Evolutionary conservation across 2,113 vertebrate species (phyloP).

Genomic region (Cardinalis cardinalis): DNA sequence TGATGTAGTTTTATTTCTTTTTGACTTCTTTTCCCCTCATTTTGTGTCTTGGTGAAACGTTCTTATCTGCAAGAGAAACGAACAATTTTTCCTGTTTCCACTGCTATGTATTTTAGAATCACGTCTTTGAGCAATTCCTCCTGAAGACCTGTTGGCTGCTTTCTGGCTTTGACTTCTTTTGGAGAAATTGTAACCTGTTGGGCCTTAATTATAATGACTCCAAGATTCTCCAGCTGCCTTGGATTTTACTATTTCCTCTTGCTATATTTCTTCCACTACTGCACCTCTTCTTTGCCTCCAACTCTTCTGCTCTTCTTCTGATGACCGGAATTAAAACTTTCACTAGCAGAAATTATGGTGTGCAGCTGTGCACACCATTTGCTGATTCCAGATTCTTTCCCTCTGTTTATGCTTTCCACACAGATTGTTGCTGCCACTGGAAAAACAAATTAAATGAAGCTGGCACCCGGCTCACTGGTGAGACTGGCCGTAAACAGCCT

Average conservation of each 20-base stretch:
- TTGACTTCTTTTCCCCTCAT: accelerated
- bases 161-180: constrained; percentile 1
- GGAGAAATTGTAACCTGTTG: constrained; percentile 45
- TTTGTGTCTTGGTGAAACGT: not conserved
- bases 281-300: constrained; percentile 50
- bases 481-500: constrained; percentile 41
- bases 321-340: constrained; percentile 60
- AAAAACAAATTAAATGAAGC: constrained; percentile 63
- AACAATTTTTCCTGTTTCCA: not conserved
- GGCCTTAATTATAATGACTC: constrained; percentile 47
- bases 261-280: constrained; percentile 56
- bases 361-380: constrained; percentile 66
- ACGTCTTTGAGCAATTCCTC: not conserved
- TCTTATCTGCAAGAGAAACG: not conserved
- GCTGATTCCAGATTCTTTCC: constrained; percentile 44
- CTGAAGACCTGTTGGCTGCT: constrained; percentile 4
- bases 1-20: not conserved
- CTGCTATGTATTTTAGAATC: not conserved
- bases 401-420: constrained; percentile 53
- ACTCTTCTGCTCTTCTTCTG: constrained; percentile 46
- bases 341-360: constrained; percentile 50
- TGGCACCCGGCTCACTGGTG: constrained; percentile 32
- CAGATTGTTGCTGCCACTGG: constrained; percentile 64
- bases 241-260: constrained; percentile 58
- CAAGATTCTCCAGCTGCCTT: constrained; percentile 60